phyloP scores from a whole-genome alignment of 2,797 vertebrate species.

The Bradypus variegatus region DNA sequence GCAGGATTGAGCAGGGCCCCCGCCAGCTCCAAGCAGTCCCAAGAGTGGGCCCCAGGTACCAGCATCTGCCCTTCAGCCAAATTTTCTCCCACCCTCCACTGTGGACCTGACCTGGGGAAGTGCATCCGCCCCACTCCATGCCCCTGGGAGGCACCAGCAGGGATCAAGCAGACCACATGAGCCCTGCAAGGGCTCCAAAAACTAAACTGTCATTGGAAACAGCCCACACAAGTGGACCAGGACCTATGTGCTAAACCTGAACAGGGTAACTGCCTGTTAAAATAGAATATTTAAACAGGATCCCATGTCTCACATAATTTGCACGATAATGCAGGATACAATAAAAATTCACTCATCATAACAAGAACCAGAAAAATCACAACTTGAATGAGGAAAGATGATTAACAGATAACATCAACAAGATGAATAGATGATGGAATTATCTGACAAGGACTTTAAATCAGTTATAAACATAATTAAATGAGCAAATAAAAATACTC shows the following conservation, averaged over 20 bases:
- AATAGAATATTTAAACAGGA: not conserved
- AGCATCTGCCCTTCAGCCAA: not conserved
- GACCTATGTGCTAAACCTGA: not conserved
- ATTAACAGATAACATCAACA: not conserved
- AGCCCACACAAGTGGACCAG: not conserved
- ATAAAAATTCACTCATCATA: not conserved
- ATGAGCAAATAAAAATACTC: not conserved
- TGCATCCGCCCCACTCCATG: not conserved
- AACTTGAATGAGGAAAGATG: slow-evolving; percentile 10
- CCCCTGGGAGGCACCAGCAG: not conserved
- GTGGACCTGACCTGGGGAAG: not conserved
- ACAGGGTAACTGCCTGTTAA: not conserved
- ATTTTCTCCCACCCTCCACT: not conserved
- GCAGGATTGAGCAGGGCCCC: not conserved
- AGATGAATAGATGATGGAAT: not conserved
- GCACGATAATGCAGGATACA: not conserved
- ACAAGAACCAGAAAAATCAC: not conserved
- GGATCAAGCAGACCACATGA: not conserved
- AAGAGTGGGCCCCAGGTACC: not conserved
- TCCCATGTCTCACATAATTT: not conserved
- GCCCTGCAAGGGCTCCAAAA: not conserved
- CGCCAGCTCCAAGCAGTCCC: not conserved
- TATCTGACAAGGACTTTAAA: not conserved
- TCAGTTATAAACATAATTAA: not conserved
- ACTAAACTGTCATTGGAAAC: not conserved